Evolutionary conservation across 2,797 vertebrate species (phyloP).

Genomic region (Falco berigora): DNA sequence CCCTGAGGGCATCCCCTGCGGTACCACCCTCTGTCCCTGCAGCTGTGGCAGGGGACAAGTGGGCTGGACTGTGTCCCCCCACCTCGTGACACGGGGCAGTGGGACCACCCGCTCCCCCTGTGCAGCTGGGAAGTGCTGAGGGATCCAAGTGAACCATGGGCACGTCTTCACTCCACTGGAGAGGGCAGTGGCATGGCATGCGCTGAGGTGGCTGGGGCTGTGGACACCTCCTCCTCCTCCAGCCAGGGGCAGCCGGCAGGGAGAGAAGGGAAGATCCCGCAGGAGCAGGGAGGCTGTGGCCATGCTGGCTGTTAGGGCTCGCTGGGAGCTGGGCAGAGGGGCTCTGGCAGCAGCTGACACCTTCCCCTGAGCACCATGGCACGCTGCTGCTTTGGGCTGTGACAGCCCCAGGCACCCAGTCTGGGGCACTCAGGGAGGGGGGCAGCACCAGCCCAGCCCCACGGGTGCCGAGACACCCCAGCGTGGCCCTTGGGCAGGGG

Average conservation of each 20-base stretch:
- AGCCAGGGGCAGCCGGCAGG: not conserved
- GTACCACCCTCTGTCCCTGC: not conserved
- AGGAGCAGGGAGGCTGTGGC: not conserved
- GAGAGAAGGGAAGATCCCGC: not conserved
- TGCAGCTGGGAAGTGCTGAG: not conserved
- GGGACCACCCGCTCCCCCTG: not conserved
- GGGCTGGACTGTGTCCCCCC: accelerated
- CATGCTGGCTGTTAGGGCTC: not conserved
- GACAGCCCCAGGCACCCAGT: not conserved
- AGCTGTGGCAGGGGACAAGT: not conserved
- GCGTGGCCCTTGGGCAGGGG: not conserved
- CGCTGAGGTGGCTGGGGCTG: not conserved
- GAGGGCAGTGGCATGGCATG: not conserved
- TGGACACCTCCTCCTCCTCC: not conserved
- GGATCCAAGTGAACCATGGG: not conserved
- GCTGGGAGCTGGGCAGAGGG: not conserved
- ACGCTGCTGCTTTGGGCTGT: not conserved
- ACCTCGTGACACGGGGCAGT: accelerated
- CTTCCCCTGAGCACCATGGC: accelerated
- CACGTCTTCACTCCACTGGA: accelerated
- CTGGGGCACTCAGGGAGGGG: not conserved
- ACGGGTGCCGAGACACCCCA: accelerated
- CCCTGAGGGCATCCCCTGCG: not conserved
- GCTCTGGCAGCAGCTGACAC: not conserved
- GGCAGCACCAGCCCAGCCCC: not conserved